These are phyloP conservation scores for Hypomecis punctinalis DNA, from an alignment of 2,888 invertebrate genomes.

Conservation along the genomic window DNA sequence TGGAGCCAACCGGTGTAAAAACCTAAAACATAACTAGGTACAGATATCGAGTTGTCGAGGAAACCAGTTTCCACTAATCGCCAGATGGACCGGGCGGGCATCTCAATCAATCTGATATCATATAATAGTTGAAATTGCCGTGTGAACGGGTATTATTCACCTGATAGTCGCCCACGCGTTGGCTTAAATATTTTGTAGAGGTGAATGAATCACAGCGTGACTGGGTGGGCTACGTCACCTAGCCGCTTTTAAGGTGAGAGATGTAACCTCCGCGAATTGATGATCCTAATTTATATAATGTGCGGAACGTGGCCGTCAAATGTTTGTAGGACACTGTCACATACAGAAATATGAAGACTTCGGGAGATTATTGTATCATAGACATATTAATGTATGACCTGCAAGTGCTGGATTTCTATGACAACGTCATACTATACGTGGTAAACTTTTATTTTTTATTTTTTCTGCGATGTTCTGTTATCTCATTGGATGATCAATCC, in stretches of 20 bases:
- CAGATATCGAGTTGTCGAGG: constrained; percentile 14
- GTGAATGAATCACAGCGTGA: constrained; percentile 57
- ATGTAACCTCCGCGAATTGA: constrained; percentile 17
- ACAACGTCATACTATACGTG: too few species aligned
- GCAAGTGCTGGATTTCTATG: too few species aligned
- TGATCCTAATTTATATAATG: constrained; percentile 12
- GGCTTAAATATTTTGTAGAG: constrained; percentile 53
- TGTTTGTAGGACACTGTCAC: not conserved
- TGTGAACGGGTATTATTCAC: constrained; percentile 67
- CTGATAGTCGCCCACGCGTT: constrained; percentile 64
- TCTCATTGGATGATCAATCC: too few species aligned
- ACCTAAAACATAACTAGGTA: constrained; percentile 6
- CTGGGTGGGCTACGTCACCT: constrained; percentile 48
- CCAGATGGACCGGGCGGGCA: constrained; percentile 52
- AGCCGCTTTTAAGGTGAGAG: constrained; percentile 18
- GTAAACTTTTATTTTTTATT: too few species aligned
- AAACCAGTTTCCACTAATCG: constrained; percentile 53
- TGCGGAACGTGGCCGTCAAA: not conserved
- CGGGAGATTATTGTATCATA: too few species aligned
- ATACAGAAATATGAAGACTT: not conserved
- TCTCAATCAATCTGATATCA: constrained; percentile 64
- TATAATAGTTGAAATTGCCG: constrained; percentile 67
- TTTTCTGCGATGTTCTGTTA: too few species aligned
- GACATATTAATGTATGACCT: too few species aligned
- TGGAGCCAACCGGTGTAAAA: constrained; percentile 4